Evolutionary conservation across 2,888 invertebrate species (phyloP), one percentile per base, ranked within the genome.

Genomic region (Lochmaea capreae): DNA sequence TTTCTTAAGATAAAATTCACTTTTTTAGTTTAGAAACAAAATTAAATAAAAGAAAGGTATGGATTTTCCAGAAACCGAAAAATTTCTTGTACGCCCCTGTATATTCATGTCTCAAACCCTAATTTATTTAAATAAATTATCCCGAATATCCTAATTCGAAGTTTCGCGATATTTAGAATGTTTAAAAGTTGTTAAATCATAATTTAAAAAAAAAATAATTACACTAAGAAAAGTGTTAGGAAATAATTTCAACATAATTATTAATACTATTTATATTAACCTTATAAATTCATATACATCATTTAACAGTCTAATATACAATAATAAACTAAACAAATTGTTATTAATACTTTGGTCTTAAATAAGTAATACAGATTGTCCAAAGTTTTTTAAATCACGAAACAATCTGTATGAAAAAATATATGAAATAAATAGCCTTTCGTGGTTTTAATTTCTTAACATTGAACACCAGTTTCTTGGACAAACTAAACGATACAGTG

Each of bases 231-330:
- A 33, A 33, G 26, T 33, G 26, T 33, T 33, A 33, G 5, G 68
- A 69, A 70, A 70, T 70, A 70, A 70, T 16, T 42, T 42, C 42
- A 18, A 70, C 63, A 22, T 39, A 12, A 16, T 14, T 62, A 69
- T 57, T 70, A 14, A 63, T 57, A 70, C 58, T 39, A 63, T 63
- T 65, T 70, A 70, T 70, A 70, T 70, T 70, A 70, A 70, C 62
- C 57, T 61, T 68, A 70, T 70, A 70, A 63, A 62, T 63, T 70
- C 54, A 70, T 70, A 54, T 70, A 70, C 70, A 70, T 54, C 42
- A 65, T 70, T 33, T 16, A 65, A 70, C 70, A 70, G 63, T 63
- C 54, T 54, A 63, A 63, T 59, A 59, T 46, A 67, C 59, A 67
- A 59, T 67, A 59, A 67, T 8, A 18, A 70, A 63, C 46, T 59